phyloP scores from a whole-genome alignment of 30 jellyfish, hydroid and myxozoan species.

The Aurelia sp. region DNA sequence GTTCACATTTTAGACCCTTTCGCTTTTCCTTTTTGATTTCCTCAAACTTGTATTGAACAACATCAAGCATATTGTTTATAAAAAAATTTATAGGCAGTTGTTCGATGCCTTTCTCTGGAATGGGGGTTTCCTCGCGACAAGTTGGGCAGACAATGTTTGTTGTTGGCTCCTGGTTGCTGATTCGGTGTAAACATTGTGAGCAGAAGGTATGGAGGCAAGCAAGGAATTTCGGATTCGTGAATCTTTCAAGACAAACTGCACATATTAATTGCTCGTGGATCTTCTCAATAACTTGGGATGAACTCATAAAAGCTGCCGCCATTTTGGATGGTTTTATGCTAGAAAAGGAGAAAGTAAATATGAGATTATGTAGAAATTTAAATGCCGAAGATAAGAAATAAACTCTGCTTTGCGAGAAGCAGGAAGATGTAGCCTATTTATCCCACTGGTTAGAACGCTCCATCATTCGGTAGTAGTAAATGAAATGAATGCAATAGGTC shows the following conservation, averaged over 20 bases:
- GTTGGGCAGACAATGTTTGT: slow-evolving; percentile 84
- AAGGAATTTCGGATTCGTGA: slow-evolving; percentile 86
- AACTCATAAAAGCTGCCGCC: slow-evolving; percentile 75
- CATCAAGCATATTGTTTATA: slow-evolving; percentile 87
- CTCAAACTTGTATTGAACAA: slow-evolving; percentile 79
- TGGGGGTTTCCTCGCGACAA: slow-evolving; percentile 86
- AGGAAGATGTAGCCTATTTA: too few species aligned
- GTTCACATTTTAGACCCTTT: slow-evolving; percentile 90
- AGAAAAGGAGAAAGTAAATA: too few species aligned
- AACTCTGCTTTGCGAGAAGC: too few species aligned
- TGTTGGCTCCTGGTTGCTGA: slow-evolving; percentile 84
- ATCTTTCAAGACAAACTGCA: slow-evolving; percentile 91
- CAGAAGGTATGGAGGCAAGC: slow-evolving; percentile 95
- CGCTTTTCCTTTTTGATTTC: slow-evolving; percentile 87
- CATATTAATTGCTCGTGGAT: slow-evolving; percentile 93
- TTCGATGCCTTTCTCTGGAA: slow-evolving; percentile 87
- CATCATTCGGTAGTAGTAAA: too few species aligned
- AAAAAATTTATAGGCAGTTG: slow-evolving; percentile 80
- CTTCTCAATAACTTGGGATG: slow-evolving; percentile 94
- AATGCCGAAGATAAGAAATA: too few species aligned
- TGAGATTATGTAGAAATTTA: too few species aligned
- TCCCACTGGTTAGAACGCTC: too few species aligned
- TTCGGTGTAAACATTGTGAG: slow-evolving; percentile 90
- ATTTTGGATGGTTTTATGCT: neutral
- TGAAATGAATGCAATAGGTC: too few species aligned